Conservation (phyloP, 2,888 invertebrate genomes). For the Boloria selene region DNA sequence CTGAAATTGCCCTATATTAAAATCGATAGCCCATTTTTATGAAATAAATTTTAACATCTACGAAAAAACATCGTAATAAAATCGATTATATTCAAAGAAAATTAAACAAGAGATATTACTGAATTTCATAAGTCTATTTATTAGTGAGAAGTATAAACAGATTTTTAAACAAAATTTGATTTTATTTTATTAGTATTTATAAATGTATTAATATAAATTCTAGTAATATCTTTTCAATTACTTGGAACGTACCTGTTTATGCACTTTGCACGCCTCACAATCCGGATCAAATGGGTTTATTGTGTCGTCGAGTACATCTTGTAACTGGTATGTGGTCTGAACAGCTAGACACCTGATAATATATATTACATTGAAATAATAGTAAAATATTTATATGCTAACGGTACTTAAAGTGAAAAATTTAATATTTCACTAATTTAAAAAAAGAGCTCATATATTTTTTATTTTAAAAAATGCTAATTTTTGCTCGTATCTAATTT, state of each 20-base stretch:
- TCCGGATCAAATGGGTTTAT: constrained; percentile 90
- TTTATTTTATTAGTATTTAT: too few species aligned
- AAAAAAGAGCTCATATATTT: too few species aligned
- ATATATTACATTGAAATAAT: not conserved
- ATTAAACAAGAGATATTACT: too few species aligned
- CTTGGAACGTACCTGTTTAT: constrained; percentile 85
- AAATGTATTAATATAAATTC: too few species aligned
- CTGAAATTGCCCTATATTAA: constrained; percentile 65
- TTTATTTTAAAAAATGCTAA: too few species aligned
- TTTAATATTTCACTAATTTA: too few species aligned
- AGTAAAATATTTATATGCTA: not conserved
- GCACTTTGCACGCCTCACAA: constrained; percentile 93
- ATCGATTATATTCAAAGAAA: not conserved
- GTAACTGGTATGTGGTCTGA: constrained; percentile 91
- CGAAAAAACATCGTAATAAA: not conserved
- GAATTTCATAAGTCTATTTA: too few species aligned
- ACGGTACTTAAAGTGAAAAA: not conserved
- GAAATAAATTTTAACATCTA: not conserved
- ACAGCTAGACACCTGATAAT: constrained; percentile 89
- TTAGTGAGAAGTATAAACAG: too few species aligned
- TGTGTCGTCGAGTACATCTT: constrained; percentile 87
- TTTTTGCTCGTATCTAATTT: too few species aligned
- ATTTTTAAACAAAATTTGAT: too few species aligned
- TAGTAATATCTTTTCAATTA: too few species aligned
- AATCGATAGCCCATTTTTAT: not conserved